Evolutionary conservation across 1,140 invertebrate genomes (phyloP).

Genomic region (Asobara japonica): DNA sequence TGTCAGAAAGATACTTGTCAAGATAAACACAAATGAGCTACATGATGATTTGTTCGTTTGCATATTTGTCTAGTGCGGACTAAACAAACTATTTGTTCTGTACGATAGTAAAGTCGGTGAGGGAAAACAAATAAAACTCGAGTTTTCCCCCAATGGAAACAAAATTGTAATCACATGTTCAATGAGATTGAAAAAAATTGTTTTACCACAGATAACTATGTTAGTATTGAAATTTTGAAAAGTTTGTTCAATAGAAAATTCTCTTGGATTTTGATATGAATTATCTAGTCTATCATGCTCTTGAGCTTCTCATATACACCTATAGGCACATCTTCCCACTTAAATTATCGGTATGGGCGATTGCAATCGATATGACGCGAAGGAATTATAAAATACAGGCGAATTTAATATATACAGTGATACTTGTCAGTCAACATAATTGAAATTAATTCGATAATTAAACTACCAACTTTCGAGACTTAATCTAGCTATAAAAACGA

Average conservation of each 20-base stretch:
- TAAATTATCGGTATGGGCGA: not conserved
- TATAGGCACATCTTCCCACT: conserved; percentile 6
- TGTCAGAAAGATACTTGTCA: too few relatives aligned
- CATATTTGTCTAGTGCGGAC: too few relatives aligned
- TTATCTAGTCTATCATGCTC: not conserved
- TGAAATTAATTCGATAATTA: not conserved
- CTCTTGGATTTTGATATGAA: not conserved
- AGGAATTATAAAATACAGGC: too few relatives aligned
- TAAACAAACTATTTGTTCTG: too few relatives aligned
- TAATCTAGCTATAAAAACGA: not conserved
- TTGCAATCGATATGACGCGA: not conserved
- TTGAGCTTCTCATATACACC: not conserved
- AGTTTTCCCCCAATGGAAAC: too few relatives aligned
- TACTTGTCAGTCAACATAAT: not conserved
- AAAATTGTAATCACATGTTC: not conserved
- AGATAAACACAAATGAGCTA: too few relatives aligned
- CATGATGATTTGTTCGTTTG: too few relatives aligned
- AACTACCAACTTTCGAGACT: not conserved
- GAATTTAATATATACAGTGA: not conserved
- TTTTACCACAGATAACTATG: not conserved
- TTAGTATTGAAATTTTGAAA: not conserved
- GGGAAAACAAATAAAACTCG: too few relatives aligned
- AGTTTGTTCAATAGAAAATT: not conserved
- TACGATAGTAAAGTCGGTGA: too few relatives aligned
- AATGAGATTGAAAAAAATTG: conserved; percentile 5